phyloP scores from a whole-genome alignment of 64 coral and sea anemone species.

The Actinia tenebrosa region DNA sequence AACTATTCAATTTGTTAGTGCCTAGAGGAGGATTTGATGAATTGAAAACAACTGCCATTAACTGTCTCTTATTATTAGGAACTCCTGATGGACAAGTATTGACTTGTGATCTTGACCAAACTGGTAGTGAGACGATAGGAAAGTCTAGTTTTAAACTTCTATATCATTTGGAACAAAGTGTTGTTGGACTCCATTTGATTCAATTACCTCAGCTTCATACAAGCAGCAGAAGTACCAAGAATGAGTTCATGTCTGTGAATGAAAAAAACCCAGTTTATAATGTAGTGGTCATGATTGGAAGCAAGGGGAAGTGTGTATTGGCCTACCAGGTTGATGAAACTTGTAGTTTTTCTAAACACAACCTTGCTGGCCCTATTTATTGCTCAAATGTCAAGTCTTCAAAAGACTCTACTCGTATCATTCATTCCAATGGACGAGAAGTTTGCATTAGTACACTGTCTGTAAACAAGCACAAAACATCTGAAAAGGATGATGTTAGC shows the following conservation, averaged over 20 bases:
- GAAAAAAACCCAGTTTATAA: background rate
- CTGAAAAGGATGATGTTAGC: background rate
- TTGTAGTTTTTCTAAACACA: background rate
- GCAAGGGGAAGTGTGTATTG: background rate
- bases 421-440: background rate
- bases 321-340: background rate
- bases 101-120: background rate
- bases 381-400: background rate
- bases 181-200: background rate
- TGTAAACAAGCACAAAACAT: background rate
- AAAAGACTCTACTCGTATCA: background rate
- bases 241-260: background rate
- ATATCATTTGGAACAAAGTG: constrained; percentile 3
- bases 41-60: background rate
- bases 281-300: background rate
- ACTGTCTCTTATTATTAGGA: background rate
- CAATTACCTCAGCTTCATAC: background rate
- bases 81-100: background rate
- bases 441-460: background rate
- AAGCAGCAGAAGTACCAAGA: background rate
- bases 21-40: background rate
- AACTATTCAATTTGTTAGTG: background rate
- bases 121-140: background rate
- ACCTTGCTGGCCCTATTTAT: background rate
- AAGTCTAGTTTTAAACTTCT: background rate